Percentiles rank a stretch among this genome's conserved stretches.
Conservation (phyloP, 2,797 vertebrate genomes). For the Semotilus atromaculatus region DNA sequence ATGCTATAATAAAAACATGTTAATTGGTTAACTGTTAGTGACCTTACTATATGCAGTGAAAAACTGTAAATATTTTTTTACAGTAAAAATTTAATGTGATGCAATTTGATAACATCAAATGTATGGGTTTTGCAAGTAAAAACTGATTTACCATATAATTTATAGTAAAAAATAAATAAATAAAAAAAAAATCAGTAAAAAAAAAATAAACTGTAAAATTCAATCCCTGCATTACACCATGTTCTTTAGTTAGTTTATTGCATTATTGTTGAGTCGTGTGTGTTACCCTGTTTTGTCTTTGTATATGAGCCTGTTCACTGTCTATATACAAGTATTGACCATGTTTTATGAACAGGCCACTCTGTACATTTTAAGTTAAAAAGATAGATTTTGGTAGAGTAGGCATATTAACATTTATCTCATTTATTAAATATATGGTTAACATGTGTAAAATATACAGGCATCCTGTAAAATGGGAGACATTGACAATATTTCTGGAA, state of each 20-base stretch:
- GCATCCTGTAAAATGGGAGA: neutral
- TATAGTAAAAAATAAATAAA: neutral
- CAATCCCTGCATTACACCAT: neutral
- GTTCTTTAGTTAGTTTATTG: too few relatives aligned
- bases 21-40: neutral
- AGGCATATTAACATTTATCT: neutral
- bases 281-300: too few relatives aligned
- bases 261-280: too few relatives aligned
- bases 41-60: neutral
- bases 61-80: neutral
- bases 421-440: neutral
- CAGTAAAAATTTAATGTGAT: neutral
- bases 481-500: neutral
- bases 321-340: too few relatives aligned
- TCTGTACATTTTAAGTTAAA: too few relatives aligned
- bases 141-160: neutral
- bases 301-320: too few relatives aligned
- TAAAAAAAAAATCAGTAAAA: too few relatives aligned
- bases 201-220: neutral
- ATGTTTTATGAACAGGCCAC: too few relatives aligned
- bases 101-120: neutral
- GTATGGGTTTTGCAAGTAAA: neutral
- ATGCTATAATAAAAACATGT: neutral
- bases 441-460: neutral
- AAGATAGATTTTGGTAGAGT: too few relatives aligned